phyloP scores from a whole-genome alignment of 2,797 vertebrate species.

The Eulemur mongoz region DNA sequence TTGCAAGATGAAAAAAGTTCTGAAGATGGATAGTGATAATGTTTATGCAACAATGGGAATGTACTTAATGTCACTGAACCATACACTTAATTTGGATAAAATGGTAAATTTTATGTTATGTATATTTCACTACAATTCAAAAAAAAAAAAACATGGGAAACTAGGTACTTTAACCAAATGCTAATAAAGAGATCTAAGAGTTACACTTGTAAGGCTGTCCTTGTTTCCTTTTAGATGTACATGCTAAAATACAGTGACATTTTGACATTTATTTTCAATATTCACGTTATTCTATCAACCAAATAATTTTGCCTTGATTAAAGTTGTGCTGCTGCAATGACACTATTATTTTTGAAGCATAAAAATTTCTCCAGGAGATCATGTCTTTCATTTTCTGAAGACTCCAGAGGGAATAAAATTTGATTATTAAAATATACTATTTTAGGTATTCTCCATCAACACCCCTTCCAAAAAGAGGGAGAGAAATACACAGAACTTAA shows the following conservation, averaged over 20 bases:
- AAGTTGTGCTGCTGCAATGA: not conserved
- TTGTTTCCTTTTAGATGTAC: not conserved
- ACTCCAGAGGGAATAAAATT: not conserved
- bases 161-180: not conserved
- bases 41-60: not conserved
- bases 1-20: not conserved
- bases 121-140: not conserved
- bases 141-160: not conserved
- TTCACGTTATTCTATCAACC: not conserved
- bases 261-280: not conserved
- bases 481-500: not conserved
- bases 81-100: not conserved
- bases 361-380: not conserved
- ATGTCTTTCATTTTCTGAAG: constrained; percentile 7
- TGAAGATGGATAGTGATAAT: not conserved
- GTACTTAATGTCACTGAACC: not conserved
- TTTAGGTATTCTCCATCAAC: not conserved
- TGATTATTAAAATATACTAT: not conserved
- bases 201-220: not conserved
- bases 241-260: not conserved
- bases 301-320: constrained; percentile 11
- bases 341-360: not conserved
- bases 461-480: not conserved
- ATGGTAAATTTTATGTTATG: not conserved
- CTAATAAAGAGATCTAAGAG: not conserved